Evolutionary conservation across 2,888 invertebrate genomes (phyloP), one percentile per base, ranked within the genome.

Genomic region (Diploptera punctata): DNA sequence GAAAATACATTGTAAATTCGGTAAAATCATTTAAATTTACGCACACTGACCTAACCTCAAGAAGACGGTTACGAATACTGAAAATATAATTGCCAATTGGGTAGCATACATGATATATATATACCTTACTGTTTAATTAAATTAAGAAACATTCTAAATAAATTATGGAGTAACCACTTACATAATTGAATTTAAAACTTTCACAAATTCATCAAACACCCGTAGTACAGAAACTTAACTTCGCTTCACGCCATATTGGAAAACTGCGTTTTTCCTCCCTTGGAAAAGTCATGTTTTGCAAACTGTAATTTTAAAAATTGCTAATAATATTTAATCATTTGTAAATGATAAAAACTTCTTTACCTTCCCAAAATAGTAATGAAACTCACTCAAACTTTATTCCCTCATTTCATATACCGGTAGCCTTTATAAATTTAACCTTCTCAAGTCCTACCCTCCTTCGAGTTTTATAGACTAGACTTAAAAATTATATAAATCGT

Each of bases 201-300:
- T 52, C 21, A 52, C 52, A 52, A 52, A 13, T 52, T 9, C 24
- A 52, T 52, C 52, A 24, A 21, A 24, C 24, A 24, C 52, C 52
- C 52, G 24, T 13, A 13, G 13, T 21, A 49, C 49, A 19, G 24
- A 19, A 52, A 52, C 24, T 13, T 13, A 52, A 13, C 24, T 24
- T 52, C 52, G 52, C 52, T 52, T 19, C 10, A 24, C 52, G 52
- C 52, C 52, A 52, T 52, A 52, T 52, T 52, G 52, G 13, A 52
- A 5, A 21, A 10, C 2, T 3, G n/a, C n/a, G n/a, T n/a, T n/a
- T n/a, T n/a, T n/a, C n/a, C n/a, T n/a, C n/a, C n/a, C n/a, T n/a
- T n/a, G n/a, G n/a, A n/a, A n/a, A n/a, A n/a, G n/a, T n/a, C n/a
- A n/a, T n/a, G n/a, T n/a, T n/a, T n/a, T n/a, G n/a, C n/a, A n/a